These are phyloP conservation scores for Patella caerulea DNA, from an alignment of 2,888 invertebrate genomes.

Conservation along the genomic window DNA sequence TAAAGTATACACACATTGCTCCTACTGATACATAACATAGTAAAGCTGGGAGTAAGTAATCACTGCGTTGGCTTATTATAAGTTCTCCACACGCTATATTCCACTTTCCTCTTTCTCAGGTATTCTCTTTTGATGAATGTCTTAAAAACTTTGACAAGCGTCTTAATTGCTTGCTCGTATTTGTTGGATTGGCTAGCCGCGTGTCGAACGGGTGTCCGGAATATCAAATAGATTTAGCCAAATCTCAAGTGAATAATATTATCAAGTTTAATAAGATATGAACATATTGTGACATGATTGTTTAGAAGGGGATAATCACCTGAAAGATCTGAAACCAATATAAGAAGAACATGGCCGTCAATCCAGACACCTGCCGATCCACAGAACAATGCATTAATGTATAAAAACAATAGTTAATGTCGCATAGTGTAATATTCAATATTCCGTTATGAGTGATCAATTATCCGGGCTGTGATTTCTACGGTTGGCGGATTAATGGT, in stretches of 20 bases:
- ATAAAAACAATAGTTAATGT: no score
- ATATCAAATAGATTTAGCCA: not conserved
- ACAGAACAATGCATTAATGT: no score
- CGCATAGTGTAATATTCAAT: no score
- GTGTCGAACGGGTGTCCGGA: not conserved
- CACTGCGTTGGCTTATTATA: not conserved
- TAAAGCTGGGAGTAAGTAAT: not conserved
- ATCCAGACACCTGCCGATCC: no score
- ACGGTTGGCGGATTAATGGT: not conserved
- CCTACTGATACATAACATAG: no score
- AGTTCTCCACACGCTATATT: not conserved
- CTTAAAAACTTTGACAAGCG: not conserved
- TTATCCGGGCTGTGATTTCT: no score
- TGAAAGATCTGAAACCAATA: constrained; percentile 1
- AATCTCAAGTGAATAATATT: not conserved
- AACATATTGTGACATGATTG: not conserved
- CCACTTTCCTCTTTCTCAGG: not conserved
- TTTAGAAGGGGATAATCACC: not conserved
- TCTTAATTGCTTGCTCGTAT: not conserved
- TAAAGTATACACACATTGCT: no score
- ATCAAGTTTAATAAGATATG: not conserved
- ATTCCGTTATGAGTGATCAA: no score
- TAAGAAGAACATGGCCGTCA: not conserved
- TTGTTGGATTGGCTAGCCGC: constrained; percentile 6
- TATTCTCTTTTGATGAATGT: constrained; percentile 7